Evolutionary conservation across 2,797 vertebrate species (phyloP).

Genomic region (Pelobates cultripes): DNA sequence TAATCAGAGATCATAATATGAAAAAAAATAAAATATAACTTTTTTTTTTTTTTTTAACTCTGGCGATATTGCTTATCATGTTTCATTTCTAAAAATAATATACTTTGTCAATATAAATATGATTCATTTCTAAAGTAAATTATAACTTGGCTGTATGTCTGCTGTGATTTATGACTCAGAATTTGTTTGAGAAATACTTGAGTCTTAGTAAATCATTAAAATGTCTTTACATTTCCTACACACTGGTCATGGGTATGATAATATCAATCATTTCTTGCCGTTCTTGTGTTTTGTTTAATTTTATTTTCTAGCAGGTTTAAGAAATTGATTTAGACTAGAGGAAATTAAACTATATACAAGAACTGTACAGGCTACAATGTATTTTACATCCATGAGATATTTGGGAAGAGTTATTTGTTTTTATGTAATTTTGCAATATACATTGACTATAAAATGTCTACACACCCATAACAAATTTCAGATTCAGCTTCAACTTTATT

Average conservation of each 20-base stretch:
- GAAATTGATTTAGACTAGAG: not conserved
- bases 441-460: no score
- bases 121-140: constrained; percentile 34
- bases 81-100: constrained; percentile 13
- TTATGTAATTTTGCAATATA: no score
- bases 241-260: constrained; percentile 7
- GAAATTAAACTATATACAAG: not conserved
- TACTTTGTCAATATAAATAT: constrained; percentile 31
- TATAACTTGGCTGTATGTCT: constrained; percentile 24
- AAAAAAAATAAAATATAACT: not conserved
- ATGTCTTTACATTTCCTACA: constrained; percentile 31
- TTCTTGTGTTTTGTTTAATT: no score
- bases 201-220: constrained; percentile 35
- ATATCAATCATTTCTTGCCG: constrained; percentile 13
- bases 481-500: no score
- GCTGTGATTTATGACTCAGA: constrained; percentile 33
- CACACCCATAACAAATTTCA: no score
- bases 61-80: constrained; percentile 11
- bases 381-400: no score
- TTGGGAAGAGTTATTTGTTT: no score
- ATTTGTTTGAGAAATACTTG: constrained; percentile 26
- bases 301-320: not conserved
- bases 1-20: not conserved
- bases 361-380: no score
- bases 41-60: not conserved